Evolutionary conservation across 2,797 vertebrate species (phyloP).

Genomic region (Mormyrus proboscirostris): DNA sequence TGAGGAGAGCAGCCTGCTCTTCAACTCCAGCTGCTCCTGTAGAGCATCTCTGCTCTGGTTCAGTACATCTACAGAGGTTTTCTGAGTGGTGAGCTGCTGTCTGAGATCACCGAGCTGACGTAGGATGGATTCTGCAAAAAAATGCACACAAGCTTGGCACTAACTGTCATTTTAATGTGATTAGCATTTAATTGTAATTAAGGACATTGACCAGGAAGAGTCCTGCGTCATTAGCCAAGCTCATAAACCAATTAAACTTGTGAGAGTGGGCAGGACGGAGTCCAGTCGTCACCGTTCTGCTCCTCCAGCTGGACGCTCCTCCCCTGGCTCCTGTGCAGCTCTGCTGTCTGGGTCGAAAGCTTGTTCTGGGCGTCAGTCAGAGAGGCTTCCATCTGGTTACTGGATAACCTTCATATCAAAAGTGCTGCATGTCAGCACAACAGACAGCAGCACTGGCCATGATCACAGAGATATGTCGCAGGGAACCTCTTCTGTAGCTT

Average conservation of each 20-base stretch:
- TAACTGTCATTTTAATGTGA: not conserved
- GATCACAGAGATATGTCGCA: not conserved
- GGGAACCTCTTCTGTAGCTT: not conserved
- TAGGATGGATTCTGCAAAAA: not conserved
- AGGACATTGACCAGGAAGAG: not conserved
- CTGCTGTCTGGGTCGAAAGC: constrained; percentile 61
- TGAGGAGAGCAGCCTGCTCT: constrained; percentile 52
- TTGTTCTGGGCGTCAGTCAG: constrained; percentile 60
- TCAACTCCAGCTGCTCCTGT: constrained; percentile 59
- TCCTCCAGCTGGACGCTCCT: constrained; percentile 63
- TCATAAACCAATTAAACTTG: not conserved
- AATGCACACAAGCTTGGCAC: not conserved
- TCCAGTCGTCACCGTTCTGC: constrained; percentile 56
- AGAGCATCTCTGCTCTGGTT: constrained; percentile 59
- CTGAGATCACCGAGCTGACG: constrained; percentile 34
- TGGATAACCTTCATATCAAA: constrained; percentile 51
- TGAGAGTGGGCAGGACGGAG: too few relatives aligned
- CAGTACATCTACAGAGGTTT: constrained; percentile 52
- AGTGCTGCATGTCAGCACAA: not conserved
- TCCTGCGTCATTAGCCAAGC: not conserved
- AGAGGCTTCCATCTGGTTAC: constrained; percentile 57
- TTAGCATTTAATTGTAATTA: not conserved
- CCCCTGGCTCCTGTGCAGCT: constrained; percentile 63
- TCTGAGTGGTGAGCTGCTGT: constrained; percentile 58
- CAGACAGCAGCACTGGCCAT: not conserved